Percentiles rank a stretch among this genome's conserved stretches.
Evolutionary conservation across 1,140 invertebrate genomes (phyloP).

Genomic region (Macrobrachium rosenbergii): DNA sequence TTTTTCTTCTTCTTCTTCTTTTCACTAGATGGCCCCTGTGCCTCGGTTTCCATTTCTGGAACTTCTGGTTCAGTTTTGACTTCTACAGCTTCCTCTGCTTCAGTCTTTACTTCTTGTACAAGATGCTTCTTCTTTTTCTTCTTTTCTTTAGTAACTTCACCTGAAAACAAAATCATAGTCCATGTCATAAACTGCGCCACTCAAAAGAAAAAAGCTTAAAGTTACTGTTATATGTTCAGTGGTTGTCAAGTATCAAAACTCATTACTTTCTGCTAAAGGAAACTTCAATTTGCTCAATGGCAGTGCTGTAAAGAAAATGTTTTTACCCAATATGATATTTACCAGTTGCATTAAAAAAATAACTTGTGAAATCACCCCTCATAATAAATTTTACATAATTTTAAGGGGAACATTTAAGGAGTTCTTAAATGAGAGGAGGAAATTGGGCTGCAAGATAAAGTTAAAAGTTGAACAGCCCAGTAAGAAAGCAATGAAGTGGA

Average conservation of each 20-base stretch:
- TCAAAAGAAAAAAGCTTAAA: slow-evolving; percentile 26
- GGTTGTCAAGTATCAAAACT: background rate
- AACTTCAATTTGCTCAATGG: no score
- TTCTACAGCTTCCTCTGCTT: slow-evolving; percentile 65
- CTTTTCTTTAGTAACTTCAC: slow-evolving; percentile 67
- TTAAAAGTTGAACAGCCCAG: no score
- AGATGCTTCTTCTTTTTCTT: slow-evolving; percentile 69
- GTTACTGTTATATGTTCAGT: background rate
- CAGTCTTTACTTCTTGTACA: slow-evolving; percentile 57
- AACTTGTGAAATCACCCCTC: no score
- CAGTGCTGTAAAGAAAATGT: no score
- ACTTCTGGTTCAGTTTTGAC: slow-evolving; percentile 9
- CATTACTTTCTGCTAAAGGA: no score
- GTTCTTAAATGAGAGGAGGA: no score
- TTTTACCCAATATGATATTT: no score
- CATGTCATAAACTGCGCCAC: background rate
- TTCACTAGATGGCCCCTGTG: slow-evolving; percentile 13
- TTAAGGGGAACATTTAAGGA: no score
- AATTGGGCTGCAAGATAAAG: no score
- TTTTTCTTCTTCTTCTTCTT: slow-evolving; percentile 63
- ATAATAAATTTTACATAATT: no score
- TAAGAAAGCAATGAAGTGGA: no score
- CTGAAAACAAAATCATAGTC: background rate
- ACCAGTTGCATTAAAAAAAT: no score
- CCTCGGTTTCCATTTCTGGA: background rate